phyloP scores from a whole-genome alignment of 2,797 vertebrate species.

The Clarias laeviceps region DNA sequence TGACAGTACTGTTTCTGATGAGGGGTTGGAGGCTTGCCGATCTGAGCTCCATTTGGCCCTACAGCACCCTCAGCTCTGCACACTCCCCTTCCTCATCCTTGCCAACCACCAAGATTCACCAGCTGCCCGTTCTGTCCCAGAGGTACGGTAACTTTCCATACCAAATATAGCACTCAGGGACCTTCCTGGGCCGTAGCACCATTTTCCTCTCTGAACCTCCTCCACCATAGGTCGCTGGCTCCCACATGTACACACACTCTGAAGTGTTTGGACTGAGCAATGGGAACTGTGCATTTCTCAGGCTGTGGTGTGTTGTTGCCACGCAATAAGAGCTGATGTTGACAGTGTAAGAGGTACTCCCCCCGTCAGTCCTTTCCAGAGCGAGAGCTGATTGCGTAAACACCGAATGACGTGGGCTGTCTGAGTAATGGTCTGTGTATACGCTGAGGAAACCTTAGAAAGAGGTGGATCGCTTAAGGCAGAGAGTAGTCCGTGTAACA shows the following conservation, averaged over 20 bases:
- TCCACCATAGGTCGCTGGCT: slow-evolving; percentile 51
- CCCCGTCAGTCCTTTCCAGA: slow-evolving; percentile 35
- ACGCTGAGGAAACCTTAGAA: slow-evolving; percentile 51
- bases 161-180: slow-evolving; percentile 55
- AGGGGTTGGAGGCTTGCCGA: slow-evolving; percentile 91
- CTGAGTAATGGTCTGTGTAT: slow-evolving; percentile 59
- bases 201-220: slow-evolving; percentile 47
- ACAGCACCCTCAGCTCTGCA: slow-evolving; percentile 97
- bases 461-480: slow-evolving; percentile 31
- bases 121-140: slow-evolving; percentile 89
- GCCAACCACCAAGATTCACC: slow-evolving; percentile 99
- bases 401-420: slow-evolving; percentile 54
- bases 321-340: slow-evolving; percentile 55
- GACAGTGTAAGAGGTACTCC: slow-evolving; percentile 46
- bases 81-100: slow-evolving; percentile 96
- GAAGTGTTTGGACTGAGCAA: slow-evolving; percentile 60
- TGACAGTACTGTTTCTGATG: slow-evolving; percentile 94
- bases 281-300: slow-evolving; percentile 47
- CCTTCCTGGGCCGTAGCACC: slow-evolving; percentile 42
- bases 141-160: slow-evolving; percentile 78
- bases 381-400: slow-evolving; percentile 54
- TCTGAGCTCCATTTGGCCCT: slow-evolving; percentile 96
- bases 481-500: slow-evolving; percentile 23
- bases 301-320: slow-evolving; percentile 55
- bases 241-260: slow-evolving; percentile 61